Evolutionary conservation across 1,140 invertebrate genomes (phyloP), one percentile per base, ranked within the genome.

Genomic region (Philopotamus ludificatus): DNA sequence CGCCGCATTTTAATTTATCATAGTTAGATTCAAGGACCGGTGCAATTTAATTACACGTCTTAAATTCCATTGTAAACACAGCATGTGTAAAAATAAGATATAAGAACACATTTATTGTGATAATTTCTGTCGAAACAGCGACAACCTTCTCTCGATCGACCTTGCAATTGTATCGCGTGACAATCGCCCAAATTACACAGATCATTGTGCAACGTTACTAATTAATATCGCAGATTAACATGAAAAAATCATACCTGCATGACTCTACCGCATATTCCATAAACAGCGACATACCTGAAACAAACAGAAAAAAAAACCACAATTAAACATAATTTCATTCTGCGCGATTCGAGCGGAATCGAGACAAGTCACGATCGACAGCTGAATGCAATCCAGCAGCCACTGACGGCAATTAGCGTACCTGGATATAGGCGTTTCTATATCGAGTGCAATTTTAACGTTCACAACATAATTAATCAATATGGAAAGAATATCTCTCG

Each of bases 161-260:
- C 54, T 57, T 57, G 54, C 54, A n/a, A n/a, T n/a, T n/a, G 39
- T 41, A 42, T 41, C 18, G 20, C 51, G 51, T 28, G 54, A 57
- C 54, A 57, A 23, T 57, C 54, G 54, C 54, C 50, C n/a, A 26
- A 22, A 25, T 25, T 53, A 25, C 9, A 21, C 28, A 34, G 28
- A 7, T 7, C 28, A 12, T 34, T 34, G 28, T 34, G 28, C 28
- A 7, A 34, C 28, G 12, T 34, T 34, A n/a, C n/a, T n/a, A n/a
- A n/a, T n/a, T n/a, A n/a, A n/a, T n/a, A n/a, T n/a, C n/a, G n/a
- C n/a, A n/a, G n/a, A n/a, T n/a, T n/a, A n/a, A n/a, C n/a, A n/a
- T n/a, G n/a, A n/a, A n/a, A n/a, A n/a, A n/a, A n/a, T n/a, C n/a
- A n/a, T n/a, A n/a, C n/a, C n/a, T n/a, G n/a, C n/a, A n/a, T n/a